Conservation (phyloP, 2,888 invertebrate species). For the Dolomedes plantarius region DNA sequence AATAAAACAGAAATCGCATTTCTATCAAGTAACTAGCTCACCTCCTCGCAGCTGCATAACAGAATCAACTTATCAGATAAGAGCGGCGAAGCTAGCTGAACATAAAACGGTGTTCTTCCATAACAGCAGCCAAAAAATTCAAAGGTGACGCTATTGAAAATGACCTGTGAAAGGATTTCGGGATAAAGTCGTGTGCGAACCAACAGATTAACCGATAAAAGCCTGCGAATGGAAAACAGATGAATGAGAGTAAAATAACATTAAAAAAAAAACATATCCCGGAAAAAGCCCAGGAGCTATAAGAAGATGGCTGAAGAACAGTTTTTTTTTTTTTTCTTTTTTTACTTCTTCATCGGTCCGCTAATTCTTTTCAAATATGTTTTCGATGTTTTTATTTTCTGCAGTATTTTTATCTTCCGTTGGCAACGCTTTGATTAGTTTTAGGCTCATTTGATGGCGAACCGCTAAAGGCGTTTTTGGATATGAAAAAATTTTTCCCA, state of each 20-base stretch:
- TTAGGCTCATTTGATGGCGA: background rate
- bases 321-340: background rate
- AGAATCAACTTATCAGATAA: background rate
- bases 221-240: background rate
- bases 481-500: background rate
- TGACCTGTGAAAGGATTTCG: slow-evolving; percentile 46
- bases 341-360: slow-evolving; percentile 15
- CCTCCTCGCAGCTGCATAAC: background rate
- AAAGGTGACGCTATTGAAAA: slow-evolving; percentile 58
- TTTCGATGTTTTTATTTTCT: background rate
- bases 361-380: slow-evolving; percentile 26
- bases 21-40: background rate
- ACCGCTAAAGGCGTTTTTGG: background rate
- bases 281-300: background rate
- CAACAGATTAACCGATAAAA: slow-evolving; percentile 59
- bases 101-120: background rate
- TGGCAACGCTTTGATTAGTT: slow-evolving; percentile 22
- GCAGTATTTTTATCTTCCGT: slow-evolving; percentile 8
- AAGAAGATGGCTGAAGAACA: background rate
- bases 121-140: background rate
- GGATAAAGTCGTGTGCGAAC: slow-evolving; percentile 43
- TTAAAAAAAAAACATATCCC: background rate
- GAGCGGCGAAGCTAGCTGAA: background rate
- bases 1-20: background rate
- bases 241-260: slow-evolving; percentile 1